Conservation (phyloP, 2,888 invertebrate genomes). For the Odontocerum albicorne region DNA sequence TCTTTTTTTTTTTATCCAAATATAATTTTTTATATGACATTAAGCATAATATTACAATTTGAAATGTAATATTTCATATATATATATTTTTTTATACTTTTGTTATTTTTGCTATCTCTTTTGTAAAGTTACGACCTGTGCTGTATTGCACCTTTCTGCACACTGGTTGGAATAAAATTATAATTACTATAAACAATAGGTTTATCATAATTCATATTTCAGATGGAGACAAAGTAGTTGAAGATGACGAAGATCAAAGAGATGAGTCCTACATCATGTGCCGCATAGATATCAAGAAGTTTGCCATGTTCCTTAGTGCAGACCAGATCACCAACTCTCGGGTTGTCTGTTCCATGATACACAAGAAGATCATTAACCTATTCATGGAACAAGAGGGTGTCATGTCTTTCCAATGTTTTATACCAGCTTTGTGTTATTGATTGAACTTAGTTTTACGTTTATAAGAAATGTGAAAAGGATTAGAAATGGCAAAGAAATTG, state of each 20-base stretch:
- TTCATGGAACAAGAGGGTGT: constrained; percentile 73
- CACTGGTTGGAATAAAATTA: no score
- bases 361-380: constrained; percentile 73
- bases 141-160: no score
- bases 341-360: constrained; percentile 76
- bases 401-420: constrained; percentile 77
- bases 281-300: constrained; percentile 76
- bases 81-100: no score
- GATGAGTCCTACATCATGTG: constrained; percentile 51
- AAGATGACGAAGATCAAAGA: constrained; percentile 47
- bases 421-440: constrained; percentile 50
- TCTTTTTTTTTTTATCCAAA: no score
- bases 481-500: no score
- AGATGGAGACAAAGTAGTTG: constrained; percentile 51
- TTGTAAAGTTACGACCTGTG: no score
- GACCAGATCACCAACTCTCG: constrained; percentile 74
- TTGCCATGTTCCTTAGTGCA: constrained; percentile 76
- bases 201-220: not conserved
- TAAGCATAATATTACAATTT: no score
- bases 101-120: no score
- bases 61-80: no score
- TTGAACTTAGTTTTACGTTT: no score
- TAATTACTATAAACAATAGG: not conserved
- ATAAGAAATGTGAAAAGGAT: no score
- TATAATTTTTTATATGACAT: no score